Base-by-base conservation (phyloP, 2,113 vertebrate species). In the Poeciliopsis retropinna region DNA sequence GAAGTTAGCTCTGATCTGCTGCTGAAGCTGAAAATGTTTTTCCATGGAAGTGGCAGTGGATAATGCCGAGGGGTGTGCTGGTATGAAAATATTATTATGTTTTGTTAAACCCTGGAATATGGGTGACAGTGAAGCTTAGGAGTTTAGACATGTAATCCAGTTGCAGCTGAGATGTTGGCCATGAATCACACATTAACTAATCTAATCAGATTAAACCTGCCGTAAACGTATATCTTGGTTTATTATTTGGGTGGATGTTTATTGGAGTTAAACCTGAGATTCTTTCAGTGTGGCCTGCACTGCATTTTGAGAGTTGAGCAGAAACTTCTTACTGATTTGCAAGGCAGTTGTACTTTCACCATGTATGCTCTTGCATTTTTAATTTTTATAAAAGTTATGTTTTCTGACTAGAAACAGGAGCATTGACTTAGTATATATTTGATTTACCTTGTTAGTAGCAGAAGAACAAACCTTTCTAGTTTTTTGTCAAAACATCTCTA, bases 1-100 rank as follows among this genome's bases (percentile, higher is more conserved):
- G 76, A 83, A 75, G 74, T 69, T 57, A 66, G 72, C 75, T 67
- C 39, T 76, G 81, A 88, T 79, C 54, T 82, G 71, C 84, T 73
- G 76, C 57, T 73, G 27, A 75, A 78, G 28, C 39, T 29, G 64
- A 47, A 80, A 73, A 64, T 62, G 27, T 73, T 72, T 81, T 70
- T 31, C 15, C 14, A 39, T 44, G 41, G 41, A 41, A 44, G 39
- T 9, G 64, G 15, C 47, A 73, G 30, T 28, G 63, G 31, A 64
- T 17, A 25, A 34, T 5, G 57, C 7, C 1, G 25, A 54, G 22
- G 51, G 47, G 11, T 66, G 32, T 5, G 28, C 57, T 34, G 29
- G 17, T 70, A 57, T 25, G 25, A 57, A 9, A 67, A 60, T 17
- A 34, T 47, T 70, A 32, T 60, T 71, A 39, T 29, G 30, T 72